Evolutionary conservation across 2,888 invertebrate genomes (phyloP).

Genomic region (Amphipoea oculea): DNA sequence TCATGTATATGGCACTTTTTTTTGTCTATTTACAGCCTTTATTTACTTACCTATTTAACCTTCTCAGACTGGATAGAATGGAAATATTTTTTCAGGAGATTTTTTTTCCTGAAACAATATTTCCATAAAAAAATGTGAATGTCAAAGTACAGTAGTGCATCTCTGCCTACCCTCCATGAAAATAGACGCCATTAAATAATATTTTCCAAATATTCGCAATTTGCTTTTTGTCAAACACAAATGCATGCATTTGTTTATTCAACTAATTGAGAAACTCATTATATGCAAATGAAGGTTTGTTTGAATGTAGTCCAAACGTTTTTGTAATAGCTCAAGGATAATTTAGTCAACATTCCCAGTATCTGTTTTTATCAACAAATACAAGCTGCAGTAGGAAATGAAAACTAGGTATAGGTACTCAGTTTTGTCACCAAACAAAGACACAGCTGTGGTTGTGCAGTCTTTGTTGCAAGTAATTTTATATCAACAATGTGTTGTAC

Average conservation of each 20-base stretch:
- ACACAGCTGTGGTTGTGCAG: constrained; percentile 13
- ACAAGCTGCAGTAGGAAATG: constrained; percentile 25
- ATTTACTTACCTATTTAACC: background rate
- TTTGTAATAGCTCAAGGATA: constrained; percentile 47
- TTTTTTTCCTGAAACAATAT: no score
- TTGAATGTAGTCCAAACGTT: constrained; percentile 42
- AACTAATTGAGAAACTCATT: constrained; percentile 58
- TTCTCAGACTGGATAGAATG: background rate
- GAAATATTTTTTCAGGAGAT: background rate
- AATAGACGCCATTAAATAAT: background rate
- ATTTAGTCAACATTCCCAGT: constrained; percentile 32
- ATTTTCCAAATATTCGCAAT: background rate
- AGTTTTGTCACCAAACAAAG: constrained; percentile 47
- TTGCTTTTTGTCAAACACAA: background rate
- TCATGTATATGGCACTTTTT: background rate
- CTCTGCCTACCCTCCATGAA: background rate
- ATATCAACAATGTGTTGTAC: constrained; percentile 44
- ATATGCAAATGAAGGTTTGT: constrained; percentile 57
- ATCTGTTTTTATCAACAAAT: constrained; percentile 34
- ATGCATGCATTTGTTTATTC: constrained; percentile 18
- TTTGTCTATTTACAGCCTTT: background rate
- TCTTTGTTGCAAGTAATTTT: constrained; percentile 37
- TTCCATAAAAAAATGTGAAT: background rate
- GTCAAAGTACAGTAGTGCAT: background rate
- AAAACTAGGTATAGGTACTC: constrained; percentile 10